A percentile compares a stretch with the other conserved stretches of the same genome.
Conservation (phyloP, 2,113 vertebrate species). For the Mormyrus lacerda region DNA sequence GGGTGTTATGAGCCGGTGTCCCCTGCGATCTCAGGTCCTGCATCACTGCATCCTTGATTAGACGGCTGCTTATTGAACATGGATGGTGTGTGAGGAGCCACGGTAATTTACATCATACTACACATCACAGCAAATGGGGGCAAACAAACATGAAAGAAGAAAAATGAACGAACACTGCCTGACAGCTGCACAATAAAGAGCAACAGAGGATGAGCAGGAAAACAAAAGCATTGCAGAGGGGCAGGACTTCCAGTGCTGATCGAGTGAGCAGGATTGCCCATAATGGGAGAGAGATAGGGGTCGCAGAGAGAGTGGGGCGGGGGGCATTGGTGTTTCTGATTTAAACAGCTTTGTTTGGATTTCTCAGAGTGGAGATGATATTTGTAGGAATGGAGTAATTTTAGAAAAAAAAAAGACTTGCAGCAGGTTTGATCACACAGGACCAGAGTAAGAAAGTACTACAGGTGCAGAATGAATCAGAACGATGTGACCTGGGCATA, state of each 20-base stretch:
- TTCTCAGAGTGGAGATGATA: not conserved
- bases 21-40: not conserved
- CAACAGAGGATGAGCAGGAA: not conserved
- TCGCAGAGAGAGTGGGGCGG: not conserved
- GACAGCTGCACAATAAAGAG: not conserved
- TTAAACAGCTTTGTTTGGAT: not conserved
- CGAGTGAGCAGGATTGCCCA: not conserved
- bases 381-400: not conserved
- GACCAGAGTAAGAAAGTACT: not conserved
- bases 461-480: not conserved
- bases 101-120: not conserved
- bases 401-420: not conserved
- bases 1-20: not conserved
- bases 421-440: not conserved
- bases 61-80: not conserved
- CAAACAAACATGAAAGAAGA: not conserved
- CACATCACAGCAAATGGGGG: not conserved
- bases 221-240: not conserved
- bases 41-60: not conserved
- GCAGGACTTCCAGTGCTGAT: not conserved
- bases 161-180: not conserved
- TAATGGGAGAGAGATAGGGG: not conserved
- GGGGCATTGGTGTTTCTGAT: not conserved
- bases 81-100: not conserved
- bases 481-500: not conserved